These are phyloP conservation scores for Zaprionus tsacasi DNA, from an alignment of 1,140 invertebrate genomes.

Conservation along the genomic window DNA sequence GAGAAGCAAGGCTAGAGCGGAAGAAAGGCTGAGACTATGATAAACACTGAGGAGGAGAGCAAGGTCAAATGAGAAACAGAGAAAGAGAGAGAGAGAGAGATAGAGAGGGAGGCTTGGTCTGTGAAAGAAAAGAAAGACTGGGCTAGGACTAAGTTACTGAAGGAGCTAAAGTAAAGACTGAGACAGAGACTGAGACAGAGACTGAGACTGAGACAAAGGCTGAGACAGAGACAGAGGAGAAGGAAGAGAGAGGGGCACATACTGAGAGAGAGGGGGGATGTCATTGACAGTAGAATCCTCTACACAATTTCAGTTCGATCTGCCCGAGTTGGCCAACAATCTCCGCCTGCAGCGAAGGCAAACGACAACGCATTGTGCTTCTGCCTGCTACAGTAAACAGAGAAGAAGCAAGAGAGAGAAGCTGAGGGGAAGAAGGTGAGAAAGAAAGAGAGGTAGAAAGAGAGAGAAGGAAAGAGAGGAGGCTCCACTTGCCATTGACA, in stretches of 20 bases:
- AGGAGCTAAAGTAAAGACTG: not conserved
- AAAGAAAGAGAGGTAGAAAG: not conserved
- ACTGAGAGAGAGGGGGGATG: not conserved
- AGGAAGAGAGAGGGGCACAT: not conserved
- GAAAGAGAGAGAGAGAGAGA: no score
- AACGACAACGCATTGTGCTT: slow-evolving; percentile 37
- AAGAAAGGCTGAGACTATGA: no score
- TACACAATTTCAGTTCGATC: slow-evolving; percentile 23
- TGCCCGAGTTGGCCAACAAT: slow-evolving; percentile 53
- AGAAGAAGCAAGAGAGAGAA: not conserved
- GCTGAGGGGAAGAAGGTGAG: not conserved
- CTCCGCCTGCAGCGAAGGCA: slow-evolving; percentile 27
- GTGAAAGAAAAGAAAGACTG: no score
- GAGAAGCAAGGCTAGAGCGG: no score
- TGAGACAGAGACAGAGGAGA: no score
- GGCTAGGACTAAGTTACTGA: no score
- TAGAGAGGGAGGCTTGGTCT: no score
- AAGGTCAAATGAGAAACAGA: not conserved
- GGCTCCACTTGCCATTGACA: slow-evolving; percentile 47
- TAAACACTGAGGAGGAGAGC: no score
- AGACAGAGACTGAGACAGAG: no score
- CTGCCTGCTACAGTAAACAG: slow-evolving; percentile 18
- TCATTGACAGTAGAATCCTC: slow-evolving; percentile 24
- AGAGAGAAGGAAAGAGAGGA: not conserved
- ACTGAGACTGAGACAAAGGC: no score